Percentiles rank a stretch among this genome's conserved stretches.
Evolutionary conservation across 2,888 invertebrate genomes (phyloP).

Genomic region (Agrotis ipsilon): DNA sequence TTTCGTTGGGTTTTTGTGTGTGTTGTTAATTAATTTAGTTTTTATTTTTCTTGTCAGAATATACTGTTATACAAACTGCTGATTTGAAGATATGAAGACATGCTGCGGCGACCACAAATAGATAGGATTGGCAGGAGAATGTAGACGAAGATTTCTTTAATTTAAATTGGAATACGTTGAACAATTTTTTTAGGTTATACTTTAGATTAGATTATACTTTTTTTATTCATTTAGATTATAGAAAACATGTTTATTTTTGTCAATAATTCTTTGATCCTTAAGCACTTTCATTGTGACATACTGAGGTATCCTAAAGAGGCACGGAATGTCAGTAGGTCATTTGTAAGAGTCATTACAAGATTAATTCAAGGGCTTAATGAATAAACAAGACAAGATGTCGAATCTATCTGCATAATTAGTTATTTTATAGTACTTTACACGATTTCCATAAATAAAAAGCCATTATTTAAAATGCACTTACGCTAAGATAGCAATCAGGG

Average conservation of each 20-base stretch:
- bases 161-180: neutral
- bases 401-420: neutral
- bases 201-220: no score
- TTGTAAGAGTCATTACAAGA: neutral
- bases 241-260: neutral
- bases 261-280: neutral
- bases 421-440: neutral
- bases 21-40: neutral
- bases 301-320: neutral
- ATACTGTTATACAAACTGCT: no score
- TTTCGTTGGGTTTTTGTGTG: neutral
- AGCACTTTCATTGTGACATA: neutral
- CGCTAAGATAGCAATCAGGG: slow-evolving; percentile 1
- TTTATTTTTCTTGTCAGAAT: no score
- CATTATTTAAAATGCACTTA: slow-evolving; percentile 23
- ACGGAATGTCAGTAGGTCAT: no score
- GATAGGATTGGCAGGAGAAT: no score
- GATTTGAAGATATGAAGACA: no score
- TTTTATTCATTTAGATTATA: neutral
- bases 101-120: no score
- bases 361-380: neutral
- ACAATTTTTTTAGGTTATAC: no score
- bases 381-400: neutral
- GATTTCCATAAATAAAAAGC: slow-evolving; percentile 3
- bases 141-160: neutral